These are phyloP conservation scores for Aromia moschata DNA, from an alignment of 2,888 invertebrate genomes.

Conservation along the genomic window DNA sequence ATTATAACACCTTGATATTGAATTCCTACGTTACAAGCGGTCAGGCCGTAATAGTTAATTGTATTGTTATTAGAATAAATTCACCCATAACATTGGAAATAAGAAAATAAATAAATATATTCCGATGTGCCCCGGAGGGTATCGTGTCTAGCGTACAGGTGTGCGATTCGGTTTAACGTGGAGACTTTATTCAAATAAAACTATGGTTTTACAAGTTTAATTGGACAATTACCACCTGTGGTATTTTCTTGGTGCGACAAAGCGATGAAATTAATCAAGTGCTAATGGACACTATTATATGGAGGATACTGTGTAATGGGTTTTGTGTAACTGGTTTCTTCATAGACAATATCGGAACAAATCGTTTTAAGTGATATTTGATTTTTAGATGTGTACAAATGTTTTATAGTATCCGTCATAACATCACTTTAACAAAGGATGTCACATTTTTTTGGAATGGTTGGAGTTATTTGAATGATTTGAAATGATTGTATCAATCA, in stretches of 20 bases:
- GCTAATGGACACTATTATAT: background rate
- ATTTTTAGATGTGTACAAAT: too few species aligned
- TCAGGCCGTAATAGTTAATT: constrained; percentile 17
- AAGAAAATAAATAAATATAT: constrained; percentile 28
- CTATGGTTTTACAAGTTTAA: constrained; percentile 15
- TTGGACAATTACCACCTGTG: constrained; percentile 25
- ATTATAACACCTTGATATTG: constrained; percentile 12
- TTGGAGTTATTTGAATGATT: too few species aligned
- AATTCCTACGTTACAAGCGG: constrained; percentile 9
- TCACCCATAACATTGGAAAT: constrained; percentile 23
- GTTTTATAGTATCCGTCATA: too few species aligned
- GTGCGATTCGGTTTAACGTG: constrained; percentile 26
- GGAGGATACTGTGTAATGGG: too few species aligned
- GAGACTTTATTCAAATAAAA: constrained; percentile 27
- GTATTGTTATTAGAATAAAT: constrained; percentile 28
- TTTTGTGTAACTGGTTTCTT: too few species aligned
- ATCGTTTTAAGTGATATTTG: too few species aligned
- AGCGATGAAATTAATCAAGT: background rate
- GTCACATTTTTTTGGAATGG: too few species aligned
- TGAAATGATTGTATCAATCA: too few species aligned
- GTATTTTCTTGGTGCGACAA: constrained; percentile 2
- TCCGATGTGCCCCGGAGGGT: constrained; percentile 19
- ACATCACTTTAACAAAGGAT: too few species aligned
- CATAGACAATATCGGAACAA: too few species aligned
- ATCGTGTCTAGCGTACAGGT: constrained; percentile 25